Percentiles rank a stretch among this genome's conserved stretches.
Conservation (phyloP, 1,140 invertebrate genomes). For the Solenopsis invicta region DNA sequence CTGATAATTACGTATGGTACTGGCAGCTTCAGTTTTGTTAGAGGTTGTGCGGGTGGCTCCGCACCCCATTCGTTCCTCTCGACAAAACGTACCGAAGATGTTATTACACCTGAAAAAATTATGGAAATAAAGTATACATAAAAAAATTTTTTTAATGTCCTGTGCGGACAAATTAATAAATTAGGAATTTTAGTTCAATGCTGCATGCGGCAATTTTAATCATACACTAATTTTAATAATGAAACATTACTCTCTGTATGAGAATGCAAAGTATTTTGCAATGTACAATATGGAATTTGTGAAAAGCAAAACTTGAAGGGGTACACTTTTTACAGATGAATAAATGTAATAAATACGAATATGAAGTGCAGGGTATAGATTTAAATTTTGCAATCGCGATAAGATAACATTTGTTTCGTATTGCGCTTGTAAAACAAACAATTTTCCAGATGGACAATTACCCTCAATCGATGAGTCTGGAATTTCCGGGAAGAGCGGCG, state of each 20-base stretch:
- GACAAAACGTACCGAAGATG: slow-evolving; percentile 85
- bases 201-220: background rate
- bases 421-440: background rate
- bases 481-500: slow-evolving; percentile 56
- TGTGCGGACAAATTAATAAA: background rate
- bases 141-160: background rate
- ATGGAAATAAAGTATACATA: background rate
- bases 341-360: slow-evolving; percentile 4
- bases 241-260: background rate
- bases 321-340: background rate
- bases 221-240: background rate
- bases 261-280: slow-evolving; percentile 1
- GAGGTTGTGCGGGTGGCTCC: slow-evolving; percentile 85
- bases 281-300: background rate
- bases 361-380: background rate
- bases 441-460: slow-evolving; percentile 57
- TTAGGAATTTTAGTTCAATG: slow-evolving; percentile 6
- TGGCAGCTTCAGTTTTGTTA: slow-evolving; percentile 87
- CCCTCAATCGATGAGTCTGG: slow-evolving; percentile 62
- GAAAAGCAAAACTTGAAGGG: background rate
- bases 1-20: slow-evolving; percentile 93
- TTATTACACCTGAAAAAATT: slow-evolving; percentile 50
- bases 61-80: slow-evolving; percentile 89
- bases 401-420: background rate
- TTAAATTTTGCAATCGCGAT: background rate